phyloP scores from a whole-genome alignment of 2,888 invertebrate genomes.

The Aleiodes alternator region DNA sequence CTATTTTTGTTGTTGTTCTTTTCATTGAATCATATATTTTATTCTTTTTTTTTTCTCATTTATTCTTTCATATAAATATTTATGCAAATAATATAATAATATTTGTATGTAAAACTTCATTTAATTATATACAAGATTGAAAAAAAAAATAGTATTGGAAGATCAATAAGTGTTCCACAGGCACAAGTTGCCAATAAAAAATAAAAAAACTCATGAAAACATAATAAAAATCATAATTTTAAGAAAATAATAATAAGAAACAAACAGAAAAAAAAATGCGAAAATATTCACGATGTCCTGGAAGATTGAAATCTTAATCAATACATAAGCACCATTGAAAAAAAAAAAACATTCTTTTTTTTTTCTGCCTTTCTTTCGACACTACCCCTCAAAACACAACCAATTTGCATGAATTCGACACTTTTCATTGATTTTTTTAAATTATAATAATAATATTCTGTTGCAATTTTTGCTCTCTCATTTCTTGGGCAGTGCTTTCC shows the following conservation, averaged over 20 bases:
- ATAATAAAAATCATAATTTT: constrained; percentile 54
- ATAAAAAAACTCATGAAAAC: constrained; percentile 57
- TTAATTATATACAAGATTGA: constrained; percentile 58
- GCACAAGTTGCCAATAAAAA: constrained; percentile 74
- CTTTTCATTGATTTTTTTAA: constrained; percentile 29
- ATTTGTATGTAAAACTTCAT: constrained; percentile 58
- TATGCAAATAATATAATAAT: constrained; percentile 60
- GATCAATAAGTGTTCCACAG: constrained; percentile 74
- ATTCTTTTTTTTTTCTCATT: constrained; percentile 43
- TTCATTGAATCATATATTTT: constrained; percentile 59
- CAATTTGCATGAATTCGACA: constrained; percentile 23
- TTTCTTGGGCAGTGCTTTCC: constrained; percentile 51
- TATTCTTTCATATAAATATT: constrained; percentile 60
- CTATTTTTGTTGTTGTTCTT: constrained; percentile 50
- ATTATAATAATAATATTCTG: neutral
- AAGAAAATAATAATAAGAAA: constrained; percentile 51
- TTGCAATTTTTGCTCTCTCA: constrained; percentile 3
- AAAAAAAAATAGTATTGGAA: constrained; percentile 58
- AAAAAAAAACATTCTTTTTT: constrained; percentile 53
- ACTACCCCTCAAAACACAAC: constrained; percentile 57
- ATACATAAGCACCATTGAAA: constrained; percentile 57
- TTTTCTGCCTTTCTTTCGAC: constrained; percentile 52
- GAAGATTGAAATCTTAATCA: constrained; percentile 55
- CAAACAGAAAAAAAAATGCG: constrained; percentile 46
- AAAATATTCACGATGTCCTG: constrained; percentile 63